Conservation (phyloP, 2,113 vertebrate species). For the Bufo gargarizans region DNA sequence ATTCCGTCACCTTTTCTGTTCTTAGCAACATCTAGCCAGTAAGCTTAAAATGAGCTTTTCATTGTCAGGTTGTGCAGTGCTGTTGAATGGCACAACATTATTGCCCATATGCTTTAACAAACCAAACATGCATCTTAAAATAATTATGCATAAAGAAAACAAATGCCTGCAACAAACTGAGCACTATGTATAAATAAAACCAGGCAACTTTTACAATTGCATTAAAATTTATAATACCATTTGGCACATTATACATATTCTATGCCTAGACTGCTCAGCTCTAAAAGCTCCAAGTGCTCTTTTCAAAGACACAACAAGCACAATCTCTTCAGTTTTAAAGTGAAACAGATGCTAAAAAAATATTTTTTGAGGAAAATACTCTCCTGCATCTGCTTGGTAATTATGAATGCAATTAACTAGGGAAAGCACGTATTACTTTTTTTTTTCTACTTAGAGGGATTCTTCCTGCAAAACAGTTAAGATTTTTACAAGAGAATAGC, state of each 20-base stretch:
- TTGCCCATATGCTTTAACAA: background rate
- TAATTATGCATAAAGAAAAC: constrained; percentile 6
- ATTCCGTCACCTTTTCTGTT: constrained; percentile 37
- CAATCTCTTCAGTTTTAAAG: constrained; percentile 12
- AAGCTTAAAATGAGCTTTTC: background rate
- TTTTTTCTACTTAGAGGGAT: background rate
- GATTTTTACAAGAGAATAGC: background rate
- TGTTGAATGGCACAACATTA: background rate
- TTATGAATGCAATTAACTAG: background rate
- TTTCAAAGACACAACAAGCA: background rate
- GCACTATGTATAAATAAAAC: background rate
- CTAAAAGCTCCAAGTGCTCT: constrained; percentile 23
- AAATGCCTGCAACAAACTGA: constrained; percentile 2
- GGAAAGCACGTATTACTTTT: constrained; percentile 12
- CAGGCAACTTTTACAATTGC: constrained; percentile 21
- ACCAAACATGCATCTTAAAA: background rate
- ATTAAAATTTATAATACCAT: constrained; percentile 36
- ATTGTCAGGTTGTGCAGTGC: background rate
- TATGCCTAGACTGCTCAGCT: constrained; percentile 14
- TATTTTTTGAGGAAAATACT: background rate
- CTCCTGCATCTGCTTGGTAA: constrained; percentile 1
- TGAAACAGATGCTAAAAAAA: constrained; percentile 15
- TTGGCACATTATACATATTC: constrained; percentile 32
- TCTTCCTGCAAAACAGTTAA: background rate
- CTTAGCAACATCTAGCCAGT: background rate